A percentile compares a stretch with the other conserved stretches of the same genome.
phyloP scores from a whole-genome alignment of 1,140 invertebrate species.

The Oedothorax gibbosus region DNA sequence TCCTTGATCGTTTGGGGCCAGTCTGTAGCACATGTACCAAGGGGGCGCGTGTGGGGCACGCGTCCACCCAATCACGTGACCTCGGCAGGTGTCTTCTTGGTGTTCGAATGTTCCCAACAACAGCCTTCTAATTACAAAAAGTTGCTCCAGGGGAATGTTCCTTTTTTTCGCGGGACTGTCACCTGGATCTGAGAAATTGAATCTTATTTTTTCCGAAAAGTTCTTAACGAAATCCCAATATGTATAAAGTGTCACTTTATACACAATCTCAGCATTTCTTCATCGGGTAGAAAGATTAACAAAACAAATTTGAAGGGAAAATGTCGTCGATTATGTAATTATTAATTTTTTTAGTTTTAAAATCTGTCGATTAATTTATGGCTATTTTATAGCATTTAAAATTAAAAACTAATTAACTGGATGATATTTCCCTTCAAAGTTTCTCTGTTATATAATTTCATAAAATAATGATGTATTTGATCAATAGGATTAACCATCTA shows the following conservation, averaged over 20 bases:
- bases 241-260: background rate
- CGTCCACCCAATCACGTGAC: constrained; percentile 29
- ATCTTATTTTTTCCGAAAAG: background rate
- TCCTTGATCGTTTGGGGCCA: no score
- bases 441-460: no score
- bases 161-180: constrained; percentile 36
- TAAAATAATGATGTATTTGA: no score
- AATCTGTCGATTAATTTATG: no score
- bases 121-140: constrained; percentile 37
- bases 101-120: background rate
- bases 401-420: no score
- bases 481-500: no score
- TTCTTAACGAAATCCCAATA: background rate
- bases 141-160: background rate
- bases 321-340: background rate
- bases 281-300: background rate
- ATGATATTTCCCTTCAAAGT: no score
- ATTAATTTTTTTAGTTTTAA: background rate
- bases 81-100: constrained; percentile 31
- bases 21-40: no score
- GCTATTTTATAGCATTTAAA: no score
- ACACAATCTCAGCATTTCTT: background rate
- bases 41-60: constrained; percentile 54
- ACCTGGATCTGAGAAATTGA: constrained; percentile 31
- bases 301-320: background rate